Evolutionary conservation across 2,113 vertebrate species (phyloP).

Genomic region (Perca flavescens): DNA sequence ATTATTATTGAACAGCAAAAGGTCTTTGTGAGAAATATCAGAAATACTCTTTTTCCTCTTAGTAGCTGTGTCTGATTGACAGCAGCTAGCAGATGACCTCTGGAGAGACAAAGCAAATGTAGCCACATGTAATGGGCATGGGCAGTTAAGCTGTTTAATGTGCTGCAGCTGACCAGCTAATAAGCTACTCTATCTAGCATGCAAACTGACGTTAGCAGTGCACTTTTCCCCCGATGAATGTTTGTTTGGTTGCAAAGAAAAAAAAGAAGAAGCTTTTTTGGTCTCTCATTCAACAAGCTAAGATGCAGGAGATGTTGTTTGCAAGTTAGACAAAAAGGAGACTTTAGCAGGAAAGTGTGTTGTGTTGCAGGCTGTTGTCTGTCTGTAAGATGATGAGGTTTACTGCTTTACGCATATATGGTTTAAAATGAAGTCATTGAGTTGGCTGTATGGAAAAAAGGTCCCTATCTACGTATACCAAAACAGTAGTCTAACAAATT

Average conservation of each 20-base stretch:
- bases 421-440: not conserved
- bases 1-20: not conserved
- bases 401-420: not conserved
- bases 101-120: not conserved
- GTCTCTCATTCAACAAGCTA: not conserved
- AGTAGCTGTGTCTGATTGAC: not conserved
- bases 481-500: not conserved
- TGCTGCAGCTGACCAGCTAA: not conserved
- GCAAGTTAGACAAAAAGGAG: not conserved
- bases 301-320: not conserved
- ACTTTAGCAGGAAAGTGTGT: not conserved
- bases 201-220: not conserved
- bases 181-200: not conserved
- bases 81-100: slow-evolving; percentile 2
- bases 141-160: slow-evolving; percentile 3
- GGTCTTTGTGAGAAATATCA: not conserved
- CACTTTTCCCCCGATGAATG: not conserved
- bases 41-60: not conserved
- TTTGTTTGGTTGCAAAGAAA: not conserved
- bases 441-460: not conserved
- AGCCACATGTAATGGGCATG: not conserved
- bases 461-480: not conserved
- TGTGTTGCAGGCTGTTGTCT: not conserved
- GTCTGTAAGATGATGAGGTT: not conserved
- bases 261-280: not conserved